Conservation (phyloP, 1,140 invertebrate genomes). For the Pseudachorutes palmiensis region DNA sequence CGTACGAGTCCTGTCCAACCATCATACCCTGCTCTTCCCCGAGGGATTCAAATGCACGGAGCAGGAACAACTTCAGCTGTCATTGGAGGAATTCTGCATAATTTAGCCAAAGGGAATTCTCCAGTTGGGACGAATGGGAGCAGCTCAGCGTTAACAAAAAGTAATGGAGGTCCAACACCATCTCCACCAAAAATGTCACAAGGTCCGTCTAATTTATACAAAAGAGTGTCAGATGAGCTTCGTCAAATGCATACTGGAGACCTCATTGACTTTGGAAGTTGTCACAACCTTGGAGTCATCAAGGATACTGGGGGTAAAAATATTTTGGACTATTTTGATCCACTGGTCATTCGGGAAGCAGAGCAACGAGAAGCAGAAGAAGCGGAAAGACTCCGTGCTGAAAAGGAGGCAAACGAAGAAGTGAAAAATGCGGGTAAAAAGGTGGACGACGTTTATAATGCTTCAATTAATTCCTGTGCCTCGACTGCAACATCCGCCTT, state of each 20-base stretch:
- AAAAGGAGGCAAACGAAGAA: not conserved
- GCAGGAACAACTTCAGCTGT: not conserved
- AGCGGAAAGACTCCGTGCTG: not conserved
- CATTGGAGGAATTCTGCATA: constrained; percentile 6
- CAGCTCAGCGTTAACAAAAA: not conserved
- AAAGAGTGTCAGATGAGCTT: constrained; percentile 19
- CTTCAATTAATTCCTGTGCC: not conserved
- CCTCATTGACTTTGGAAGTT: constrained; percentile 33
- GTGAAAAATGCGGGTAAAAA: not conserved
- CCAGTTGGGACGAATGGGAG: not conserved
- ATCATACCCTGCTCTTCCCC: not conserved
- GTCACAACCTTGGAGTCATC: not conserved
- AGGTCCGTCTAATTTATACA: constrained; percentile 7
- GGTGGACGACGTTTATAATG: not conserved
- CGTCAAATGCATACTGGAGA: constrained; percentile 19
- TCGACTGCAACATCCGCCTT: constrained; percentile 15
- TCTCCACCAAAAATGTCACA: not conserved
- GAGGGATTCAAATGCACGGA: not conserved
- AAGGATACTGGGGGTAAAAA: constrained; percentile 16
- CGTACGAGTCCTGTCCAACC: not conserved
- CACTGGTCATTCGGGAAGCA: constrained; percentile 18
- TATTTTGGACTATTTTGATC: constrained; percentile 36
- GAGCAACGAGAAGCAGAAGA: not conserved
- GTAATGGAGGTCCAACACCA: not conserved
- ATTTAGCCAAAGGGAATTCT: not conserved